phyloP scores from a whole-genome alignment of 1,140 invertebrate species.

The Pteromalus puparum region DNA sequence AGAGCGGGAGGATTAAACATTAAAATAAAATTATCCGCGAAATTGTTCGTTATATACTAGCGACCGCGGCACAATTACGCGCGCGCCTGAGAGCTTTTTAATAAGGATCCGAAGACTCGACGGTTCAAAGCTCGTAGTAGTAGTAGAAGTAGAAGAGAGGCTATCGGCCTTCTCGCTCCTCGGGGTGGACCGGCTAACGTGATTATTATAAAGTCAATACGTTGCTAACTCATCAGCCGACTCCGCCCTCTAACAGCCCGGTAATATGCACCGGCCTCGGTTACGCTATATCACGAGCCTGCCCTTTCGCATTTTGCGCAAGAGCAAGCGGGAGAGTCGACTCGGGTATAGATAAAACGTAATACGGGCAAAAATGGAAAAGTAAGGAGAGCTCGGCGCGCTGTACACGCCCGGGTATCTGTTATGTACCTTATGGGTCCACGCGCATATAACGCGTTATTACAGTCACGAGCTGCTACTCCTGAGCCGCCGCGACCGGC shows the following conservation, averaged over 20 bases:
- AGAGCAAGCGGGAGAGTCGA: not conserved
- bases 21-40: constrained; percentile 49
- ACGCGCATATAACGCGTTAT: constrained; percentile 48
- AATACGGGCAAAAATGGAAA: constrained; percentile 42
- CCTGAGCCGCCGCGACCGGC: not conserved
- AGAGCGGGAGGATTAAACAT: constrained; percentile 18
- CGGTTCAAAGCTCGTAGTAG: not conserved
- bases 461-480: constrained; percentile 47
- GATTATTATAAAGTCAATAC: constrained; percentile 74
- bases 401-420: constrained; percentile 16
- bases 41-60: constrained; percentile 22
- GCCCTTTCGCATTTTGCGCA: constrained; percentile 36
- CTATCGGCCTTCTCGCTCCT: constrained; percentile 37
- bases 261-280: constrained; percentile 70
- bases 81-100: constrained; percentile 26
- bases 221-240: constrained; percentile 72
- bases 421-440: constrained; percentile 39
- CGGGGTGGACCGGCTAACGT: constrained; percentile 62
- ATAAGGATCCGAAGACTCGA: constrained; percentile 33
- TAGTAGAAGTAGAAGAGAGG: not conserved
- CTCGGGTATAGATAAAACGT: constrained; percentile 40
- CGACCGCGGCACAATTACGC: not conserved
- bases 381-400: constrained; percentile 45
- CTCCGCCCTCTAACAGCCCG: constrained; percentile 72
- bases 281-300: constrained; percentile 56